A percentile compares a stretch with the other conserved stretches of the same genome.
phyloP scores from a whole-genome alignment of 2,797 vertebrate genomes.

The Erpetoichthys calabaricus region DNA sequence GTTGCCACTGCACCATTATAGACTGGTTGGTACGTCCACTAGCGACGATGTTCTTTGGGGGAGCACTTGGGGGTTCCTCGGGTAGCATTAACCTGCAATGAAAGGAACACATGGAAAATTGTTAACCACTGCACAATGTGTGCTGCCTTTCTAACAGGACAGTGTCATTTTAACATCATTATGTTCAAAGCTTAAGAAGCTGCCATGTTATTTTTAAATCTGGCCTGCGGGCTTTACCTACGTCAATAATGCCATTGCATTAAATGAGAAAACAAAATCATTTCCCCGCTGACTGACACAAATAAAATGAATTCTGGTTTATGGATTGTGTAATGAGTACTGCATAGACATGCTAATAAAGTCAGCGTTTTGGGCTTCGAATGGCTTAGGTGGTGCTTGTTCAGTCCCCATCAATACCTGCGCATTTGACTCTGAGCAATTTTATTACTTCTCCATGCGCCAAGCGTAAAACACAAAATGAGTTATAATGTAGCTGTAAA shows the following conservation, averaged over 20 bases:
- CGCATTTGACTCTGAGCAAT: too few species aligned
- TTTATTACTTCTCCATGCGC: too few species aligned
- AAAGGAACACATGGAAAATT: not conserved
- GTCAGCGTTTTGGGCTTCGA: too few species aligned
- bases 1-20: conserved; percentile 97
- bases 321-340: too few species aligned
- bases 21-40: conserved; percentile 92
- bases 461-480: too few species aligned
- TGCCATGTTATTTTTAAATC: not conserved
- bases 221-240: not conserved
- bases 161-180: not conserved
- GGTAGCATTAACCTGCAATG: conserved; percentile 69
- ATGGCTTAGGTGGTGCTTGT: too few species aligned
- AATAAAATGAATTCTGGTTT: too few species aligned
- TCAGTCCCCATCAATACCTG: too few species aligned
- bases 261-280: not conserved
- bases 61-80: conserved; percentile 83
- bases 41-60: conserved; percentile 87
- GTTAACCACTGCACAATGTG: not conserved
- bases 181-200: not conserved
- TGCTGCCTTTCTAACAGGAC: not conserved
- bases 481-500: too few species aligned
- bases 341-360: too few species aligned
- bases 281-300: not conserved
- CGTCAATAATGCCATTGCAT: not conserved